phyloP scores from a whole-genome alignment of 1,140 invertebrate species.

The Chlorops oryzae region DNA sequence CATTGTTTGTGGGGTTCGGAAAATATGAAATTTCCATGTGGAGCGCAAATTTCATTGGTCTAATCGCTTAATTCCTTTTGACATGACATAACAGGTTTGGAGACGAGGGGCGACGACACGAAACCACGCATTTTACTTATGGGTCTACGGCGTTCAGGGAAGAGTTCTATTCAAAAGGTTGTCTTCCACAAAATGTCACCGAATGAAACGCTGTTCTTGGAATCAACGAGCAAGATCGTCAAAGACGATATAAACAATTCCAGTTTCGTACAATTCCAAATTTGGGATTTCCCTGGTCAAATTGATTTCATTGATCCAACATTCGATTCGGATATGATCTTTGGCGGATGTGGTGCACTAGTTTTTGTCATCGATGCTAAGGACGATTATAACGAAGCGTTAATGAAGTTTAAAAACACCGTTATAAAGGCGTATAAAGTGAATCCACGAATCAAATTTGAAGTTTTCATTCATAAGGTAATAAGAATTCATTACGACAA shows the following conservation, averaged over 20 bases:
- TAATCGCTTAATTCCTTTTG: no score
- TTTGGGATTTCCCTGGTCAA: slow-evolving; percentile 99
- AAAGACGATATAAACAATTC: slow-evolving; percentile 96
- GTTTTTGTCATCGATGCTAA: slow-evolving; percentile 99
- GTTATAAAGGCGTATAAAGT: slow-evolving; percentile 94
- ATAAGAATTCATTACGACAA: no score
- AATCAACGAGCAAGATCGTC: slow-evolving; percentile 97
- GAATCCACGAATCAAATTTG: slow-evolving; percentile 95
- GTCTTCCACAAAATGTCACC: slow-evolving; percentile 99
- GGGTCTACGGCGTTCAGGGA: slow-evolving; percentile 94
- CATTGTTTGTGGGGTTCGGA: no score
- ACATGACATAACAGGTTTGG: no score
- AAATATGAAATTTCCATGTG: no score
- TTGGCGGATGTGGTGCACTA: slow-evolving; percentile 89
- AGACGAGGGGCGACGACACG: slow-evolving; percentile 41
- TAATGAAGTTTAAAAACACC: slow-evolving; percentile 85
- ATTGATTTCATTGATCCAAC: slow-evolving; percentile 95
- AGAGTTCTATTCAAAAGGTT: slow-evolving; percentile 99
- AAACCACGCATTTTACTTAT: slow-evolving; percentile 93
- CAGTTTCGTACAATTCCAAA: slow-evolving; percentile 99
- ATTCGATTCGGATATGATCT: slow-evolving; percentile 93
- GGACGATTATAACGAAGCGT: slow-evolving; percentile 94
- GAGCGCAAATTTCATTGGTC: no score
- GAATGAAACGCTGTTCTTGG: slow-evolving; percentile 98
- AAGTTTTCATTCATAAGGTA: slow-evolving; percentile 95